Conservation (phyloP, 92 coral and sea anemone genomes). For the Palythoa caribaeorum region DNA sequence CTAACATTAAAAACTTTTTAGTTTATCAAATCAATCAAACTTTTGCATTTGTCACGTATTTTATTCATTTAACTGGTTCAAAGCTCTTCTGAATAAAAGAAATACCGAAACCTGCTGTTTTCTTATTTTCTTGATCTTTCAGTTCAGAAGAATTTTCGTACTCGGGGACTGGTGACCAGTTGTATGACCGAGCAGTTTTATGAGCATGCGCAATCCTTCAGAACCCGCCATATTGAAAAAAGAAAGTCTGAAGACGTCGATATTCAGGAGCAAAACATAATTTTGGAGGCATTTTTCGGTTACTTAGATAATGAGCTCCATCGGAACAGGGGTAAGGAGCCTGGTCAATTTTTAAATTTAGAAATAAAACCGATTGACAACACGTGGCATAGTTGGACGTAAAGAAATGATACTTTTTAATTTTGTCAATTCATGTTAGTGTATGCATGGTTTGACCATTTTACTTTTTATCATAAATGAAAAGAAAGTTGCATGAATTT, state of each 20-base stretch:
- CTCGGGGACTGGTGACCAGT: conserved; percentile 34
- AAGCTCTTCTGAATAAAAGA: too few relatives aligned
- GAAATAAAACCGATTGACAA: not conserved
- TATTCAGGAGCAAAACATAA: not conserved
- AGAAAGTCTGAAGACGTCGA: not conserved
- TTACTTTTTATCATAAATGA: too few relatives aligned
- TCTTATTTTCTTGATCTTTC: too few relatives aligned
- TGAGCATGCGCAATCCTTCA: conserved; percentile 28
- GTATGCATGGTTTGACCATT: too few relatives aligned
- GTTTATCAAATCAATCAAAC: too few relatives aligned
- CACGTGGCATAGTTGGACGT: not conserved
- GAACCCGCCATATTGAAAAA: conserved; percentile 40
- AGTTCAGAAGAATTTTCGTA: too few relatives aligned
- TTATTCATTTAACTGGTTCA: too few relatives aligned
- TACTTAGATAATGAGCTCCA: conserved; percentile 83
- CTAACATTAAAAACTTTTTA: too few relatives aligned
- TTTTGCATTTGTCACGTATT: too few relatives aligned
- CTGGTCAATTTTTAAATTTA: not conserved
- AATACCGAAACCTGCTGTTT: too few relatives aligned
- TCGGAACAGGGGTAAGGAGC: conserved; percentile 97
- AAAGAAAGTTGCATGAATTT: too few relatives aligned
- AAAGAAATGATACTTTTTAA: not conserved
- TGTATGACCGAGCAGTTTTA: conserved; percentile 38
- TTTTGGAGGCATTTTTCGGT: not conserved
- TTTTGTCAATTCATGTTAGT: not conserved